Evolutionary conservation across 2,797 vertebrate genomes (phyloP).

Genomic region (Ctenosaura bakeri): DNA sequence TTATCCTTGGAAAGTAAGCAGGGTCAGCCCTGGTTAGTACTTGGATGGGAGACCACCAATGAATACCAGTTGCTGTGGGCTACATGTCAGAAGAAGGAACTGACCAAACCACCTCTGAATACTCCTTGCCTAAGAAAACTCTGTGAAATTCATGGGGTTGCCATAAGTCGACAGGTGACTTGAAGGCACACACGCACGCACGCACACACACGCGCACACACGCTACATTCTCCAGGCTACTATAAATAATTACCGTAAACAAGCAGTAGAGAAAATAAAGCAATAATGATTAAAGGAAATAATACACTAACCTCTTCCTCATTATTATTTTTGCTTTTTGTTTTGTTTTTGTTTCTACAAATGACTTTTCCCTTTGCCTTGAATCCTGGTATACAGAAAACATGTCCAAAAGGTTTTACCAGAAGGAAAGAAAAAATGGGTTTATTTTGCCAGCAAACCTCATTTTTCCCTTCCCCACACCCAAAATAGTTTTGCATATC

Average conservation of each 20-base stretch:
- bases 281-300: slow-evolving; percentile 24
- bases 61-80: too few species aligned
- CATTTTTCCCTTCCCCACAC: slow-evolving; percentile 12
- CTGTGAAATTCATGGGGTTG: too few species aligned
- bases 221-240: not conserved
- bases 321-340: not conserved
- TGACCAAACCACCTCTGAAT: too few species aligned
- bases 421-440: slow-evolving; percentile 13
- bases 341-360: not conserved
- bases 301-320: not conserved
- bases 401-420: slow-evolving; percentile 16
- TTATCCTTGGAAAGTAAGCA: too few species aligned
- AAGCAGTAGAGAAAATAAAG: slow-evolving; percentile 10
- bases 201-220: too few species aligned
- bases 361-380: slow-evolving; percentile 12
- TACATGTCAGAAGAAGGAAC: too few species aligned
- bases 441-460: slow-evolving; percentile 43
- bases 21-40: too few species aligned
- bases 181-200: too few species aligned
- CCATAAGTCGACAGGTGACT: too few species aligned
- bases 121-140: too few species aligned
- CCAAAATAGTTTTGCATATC: slow-evolving; percentile 35
- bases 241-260: slow-evolving; percentile 33
- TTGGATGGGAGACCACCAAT: too few species aligned
- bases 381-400: slow-evolving; percentile 24